Conservation (phyloP, 2,113 vertebrate species). For the Notarius quadriscutis region DNA sequence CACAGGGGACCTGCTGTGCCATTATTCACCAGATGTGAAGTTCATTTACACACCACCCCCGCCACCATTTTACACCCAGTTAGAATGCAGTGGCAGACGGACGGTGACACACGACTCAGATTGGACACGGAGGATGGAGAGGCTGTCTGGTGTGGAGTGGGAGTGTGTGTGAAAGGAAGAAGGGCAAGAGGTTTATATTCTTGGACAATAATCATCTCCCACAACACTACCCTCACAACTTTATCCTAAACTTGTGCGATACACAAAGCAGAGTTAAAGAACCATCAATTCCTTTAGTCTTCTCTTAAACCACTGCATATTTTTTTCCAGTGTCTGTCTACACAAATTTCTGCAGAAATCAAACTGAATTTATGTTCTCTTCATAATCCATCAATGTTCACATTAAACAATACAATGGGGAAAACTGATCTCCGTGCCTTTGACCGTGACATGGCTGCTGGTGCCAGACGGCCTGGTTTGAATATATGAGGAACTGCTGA, state of each 20-base stretch:
- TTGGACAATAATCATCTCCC: neutral
- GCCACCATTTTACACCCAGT: constrained; percentile 30
- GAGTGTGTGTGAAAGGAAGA: neutral
- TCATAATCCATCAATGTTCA: neutral
- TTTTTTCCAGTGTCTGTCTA: neutral
- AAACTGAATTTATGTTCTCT: neutral
- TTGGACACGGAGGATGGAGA: neutral
- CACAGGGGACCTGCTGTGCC: constrained; percentile 34
- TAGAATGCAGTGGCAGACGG: constrained; percentile 11
- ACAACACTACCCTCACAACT: neutral
- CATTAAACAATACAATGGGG: neutral
- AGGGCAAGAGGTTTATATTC: neutral
- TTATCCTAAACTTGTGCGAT: neutral
- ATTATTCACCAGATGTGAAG: constrained; percentile 48
- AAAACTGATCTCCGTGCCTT: neutral
- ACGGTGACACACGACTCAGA: constrained; percentile 29
- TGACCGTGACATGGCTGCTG: neutral
- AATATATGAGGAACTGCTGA: neutral
- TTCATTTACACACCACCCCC: constrained; percentile 15
- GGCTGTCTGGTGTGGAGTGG: neutral
- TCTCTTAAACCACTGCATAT: neutral
- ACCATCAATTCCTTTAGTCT: neutral
- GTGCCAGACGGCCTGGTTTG: neutral
- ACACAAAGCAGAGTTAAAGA: neutral
- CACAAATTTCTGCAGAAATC: neutral